phyloP scores from a whole-genome alignment of 2,797 vertebrate genomes.

The Luscinia luscinia region DNA sequence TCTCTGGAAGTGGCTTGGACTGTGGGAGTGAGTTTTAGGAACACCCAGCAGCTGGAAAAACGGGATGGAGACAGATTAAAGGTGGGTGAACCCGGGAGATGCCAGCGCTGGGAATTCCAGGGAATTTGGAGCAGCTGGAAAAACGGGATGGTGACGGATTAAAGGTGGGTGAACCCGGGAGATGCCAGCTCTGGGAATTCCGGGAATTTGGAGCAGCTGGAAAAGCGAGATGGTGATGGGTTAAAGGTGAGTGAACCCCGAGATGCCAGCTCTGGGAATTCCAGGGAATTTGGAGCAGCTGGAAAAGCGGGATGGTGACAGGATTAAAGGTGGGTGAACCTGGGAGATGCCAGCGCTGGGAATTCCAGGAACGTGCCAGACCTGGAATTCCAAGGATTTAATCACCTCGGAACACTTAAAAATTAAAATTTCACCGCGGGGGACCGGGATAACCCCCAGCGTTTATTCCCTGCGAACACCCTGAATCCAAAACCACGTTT shows the following conservation, averaged over 20 bases:
- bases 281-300: not conserved
- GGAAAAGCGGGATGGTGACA: no score
- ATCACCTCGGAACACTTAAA: fast-evolving
- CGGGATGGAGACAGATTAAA: not conserved
- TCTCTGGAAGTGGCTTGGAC: not conserved
- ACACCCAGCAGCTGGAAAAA: not conserved
- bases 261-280: not conserved
- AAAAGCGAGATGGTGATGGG: not conserved
- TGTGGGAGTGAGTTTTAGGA: fast-evolving
- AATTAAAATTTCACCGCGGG: fast-evolving
- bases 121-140: not conserved
- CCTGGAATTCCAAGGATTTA: fast-evolving
- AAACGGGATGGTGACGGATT: not conserved
- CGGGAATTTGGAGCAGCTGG: not conserved
- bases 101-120: not conserved
- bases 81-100: not conserved
- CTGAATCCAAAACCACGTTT: fast-evolving
- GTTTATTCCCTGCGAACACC: fast-evolving
- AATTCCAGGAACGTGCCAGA: not conserved
- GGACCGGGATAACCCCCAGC: no score
- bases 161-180: not conserved
- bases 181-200: not conserved
- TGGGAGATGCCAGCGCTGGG: no score
- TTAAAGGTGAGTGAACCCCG: not conserved
- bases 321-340: not conserved